Evolutionary conservation across 1,140 invertebrate genomes (phyloP), one percentile per base, ranked within the genome.

Genomic region (Lucilia sericata): DNA sequence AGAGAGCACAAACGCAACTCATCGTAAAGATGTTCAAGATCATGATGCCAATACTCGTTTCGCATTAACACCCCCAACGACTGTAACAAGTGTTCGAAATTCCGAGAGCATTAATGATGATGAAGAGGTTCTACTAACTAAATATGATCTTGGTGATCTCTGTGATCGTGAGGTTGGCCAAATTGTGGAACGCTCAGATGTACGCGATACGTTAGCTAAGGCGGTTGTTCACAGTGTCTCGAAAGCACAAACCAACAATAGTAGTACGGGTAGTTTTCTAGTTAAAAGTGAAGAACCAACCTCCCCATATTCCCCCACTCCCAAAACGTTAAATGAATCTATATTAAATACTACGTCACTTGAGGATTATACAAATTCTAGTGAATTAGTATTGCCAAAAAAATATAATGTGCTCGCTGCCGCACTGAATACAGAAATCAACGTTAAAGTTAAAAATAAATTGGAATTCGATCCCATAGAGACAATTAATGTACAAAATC

Each of bases 191-290:
- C 76, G 85, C 86, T 89, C 89, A 90, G 89, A 90, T 86, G 88
- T 87, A 86, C 87, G 89, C 89, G 88, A 89, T 86, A 85, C 89
- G 89, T 88, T 80, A 49, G 25, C 76, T 49, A 21, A 49, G 49
- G 47, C 76, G 76, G 76, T 80, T 80, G 76, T 42, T 60, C 7
- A 60, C 17, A 14, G 55, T 60, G 55, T n/a, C 55, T 14, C 14
- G n/a, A 60, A 70, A 7, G 65, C 21, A 9, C 65, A n/a, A 70
- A 49, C 8, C n/a, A 47, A 21, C n/a, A 47, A 21, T 25, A 74
- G 65, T 25, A 74, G 65, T 49, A 21, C 65, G 47, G 34, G 74
- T 74, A 25, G 82, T 49, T 12, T 83, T 21, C 42, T 25, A 83
- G 51, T 25, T 21, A 75, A 55, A 51, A 30, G 21, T 34, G 30